Evolutionary conservation across 2,113 vertebrate species (phyloP).

Genomic region (Hirundichthys speculiger): DNA sequence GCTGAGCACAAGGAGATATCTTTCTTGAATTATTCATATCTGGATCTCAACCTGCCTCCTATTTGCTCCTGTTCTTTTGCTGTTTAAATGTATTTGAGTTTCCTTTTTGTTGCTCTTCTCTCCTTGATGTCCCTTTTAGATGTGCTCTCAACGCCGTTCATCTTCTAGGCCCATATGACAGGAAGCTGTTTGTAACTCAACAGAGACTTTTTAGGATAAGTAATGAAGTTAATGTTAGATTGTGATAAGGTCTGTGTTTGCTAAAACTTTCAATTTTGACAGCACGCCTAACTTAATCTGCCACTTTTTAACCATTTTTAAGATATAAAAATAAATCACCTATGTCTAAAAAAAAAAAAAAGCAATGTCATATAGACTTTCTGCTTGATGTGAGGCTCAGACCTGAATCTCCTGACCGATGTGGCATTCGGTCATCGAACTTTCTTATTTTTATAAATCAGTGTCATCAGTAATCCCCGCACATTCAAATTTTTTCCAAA

Average conservation of each 20-base stretch:
- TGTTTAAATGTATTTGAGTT: neutral
- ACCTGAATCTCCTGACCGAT: too few relatives aligned
- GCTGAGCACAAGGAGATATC: conserved; percentile 54
- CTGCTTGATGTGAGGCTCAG: too few relatives aligned
- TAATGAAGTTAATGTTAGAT: neutral
- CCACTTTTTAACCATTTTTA: neutral
- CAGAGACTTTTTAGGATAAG: neutral
- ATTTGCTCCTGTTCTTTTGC: conserved; percentile 13
- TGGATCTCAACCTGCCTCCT: conserved; percentile 18
- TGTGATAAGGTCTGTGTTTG: neutral
- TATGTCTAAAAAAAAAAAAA: neutral
- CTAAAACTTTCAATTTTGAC: neutral
- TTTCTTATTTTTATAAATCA: too few relatives aligned
- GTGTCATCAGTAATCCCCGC: too few relatives aligned
- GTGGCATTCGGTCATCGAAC: too few relatives aligned
- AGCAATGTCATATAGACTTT: neutral
- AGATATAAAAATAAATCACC: neutral
- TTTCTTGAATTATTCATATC: conserved; percentile 62
- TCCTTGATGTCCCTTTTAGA: conserved; percentile 17
- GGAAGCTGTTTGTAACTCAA: neutral
- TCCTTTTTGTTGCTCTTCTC: conserved; percentile 2
- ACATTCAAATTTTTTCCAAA: too few relatives aligned
- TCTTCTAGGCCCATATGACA: neutral
- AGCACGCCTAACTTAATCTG: neutral
- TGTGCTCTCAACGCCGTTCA: neutral